These are phyloP conservation scores for Drosophila anomelani DNA, from an alignment of 2,888 invertebrate species.

Conservation along the genomic window DNA sequence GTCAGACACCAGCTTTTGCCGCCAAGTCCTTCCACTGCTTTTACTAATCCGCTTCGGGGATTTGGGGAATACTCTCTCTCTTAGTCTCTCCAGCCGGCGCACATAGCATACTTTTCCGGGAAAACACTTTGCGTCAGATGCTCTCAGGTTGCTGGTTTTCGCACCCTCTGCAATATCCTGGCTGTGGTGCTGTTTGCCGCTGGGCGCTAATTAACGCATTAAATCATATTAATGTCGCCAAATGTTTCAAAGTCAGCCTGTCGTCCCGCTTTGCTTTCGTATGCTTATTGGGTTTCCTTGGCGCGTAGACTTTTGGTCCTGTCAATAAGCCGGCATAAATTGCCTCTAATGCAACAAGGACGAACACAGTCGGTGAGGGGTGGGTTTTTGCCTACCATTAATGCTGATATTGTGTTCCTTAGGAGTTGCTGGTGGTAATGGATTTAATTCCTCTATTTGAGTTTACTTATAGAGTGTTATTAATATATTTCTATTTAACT, in stretches of 20 bases:
- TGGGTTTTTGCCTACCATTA: neutral
- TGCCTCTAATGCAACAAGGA: slow-evolving; percentile 60
- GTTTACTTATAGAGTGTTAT: neutral
- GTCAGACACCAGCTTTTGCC: slow-evolving; percentile 30
- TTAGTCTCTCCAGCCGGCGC: slow-evolving; percentile 25
- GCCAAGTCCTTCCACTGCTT: slow-evolving; percentile 29
- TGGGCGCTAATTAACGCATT: slow-evolving; percentile 83
- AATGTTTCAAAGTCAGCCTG: slow-evolving; percentile 79
- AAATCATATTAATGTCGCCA: slow-evolving; percentile 84
- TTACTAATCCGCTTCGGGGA: slow-evolving; percentile 84
- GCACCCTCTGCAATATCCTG: slow-evolving; percentile 55
- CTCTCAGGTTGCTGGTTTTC: slow-evolving; percentile 64
- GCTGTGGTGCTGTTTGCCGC: slow-evolving; percentile 48
- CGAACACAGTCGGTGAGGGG: neutral
- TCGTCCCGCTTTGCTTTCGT: slow-evolving; percentile 52
- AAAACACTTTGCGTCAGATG: slow-evolving; percentile 55
- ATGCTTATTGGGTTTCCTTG: slow-evolving; percentile 53
- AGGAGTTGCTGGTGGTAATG: slow-evolving; percentile 10
- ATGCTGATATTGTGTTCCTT: neutral
- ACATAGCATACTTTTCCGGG: slow-evolving; percentile 78
- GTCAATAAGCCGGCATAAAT: slow-evolving; percentile 78
- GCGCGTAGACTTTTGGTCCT: slow-evolving; percentile 26
- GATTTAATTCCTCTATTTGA: slow-evolving; percentile 3
- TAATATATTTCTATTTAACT: neutral
- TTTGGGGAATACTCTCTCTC: slow-evolving; percentile 81